Evolutionary conservation across 2,797 vertebrate species (phyloP).

Genomic region (Taeniopygia guttata): DNA sequence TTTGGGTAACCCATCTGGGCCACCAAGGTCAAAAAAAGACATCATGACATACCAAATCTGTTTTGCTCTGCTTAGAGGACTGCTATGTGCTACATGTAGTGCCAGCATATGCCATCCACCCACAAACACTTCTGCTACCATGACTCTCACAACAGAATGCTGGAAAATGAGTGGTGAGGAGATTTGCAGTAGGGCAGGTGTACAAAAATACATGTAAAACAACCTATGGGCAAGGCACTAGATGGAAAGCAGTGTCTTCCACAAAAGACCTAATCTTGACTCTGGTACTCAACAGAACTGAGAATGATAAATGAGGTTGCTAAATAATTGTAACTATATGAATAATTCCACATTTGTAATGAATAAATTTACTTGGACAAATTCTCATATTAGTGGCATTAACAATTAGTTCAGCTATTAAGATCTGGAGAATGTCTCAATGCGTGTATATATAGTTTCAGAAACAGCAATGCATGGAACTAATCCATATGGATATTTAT

Average conservation of each 20-base stretch:
- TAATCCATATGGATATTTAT: neutral
- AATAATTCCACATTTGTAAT: neutral
- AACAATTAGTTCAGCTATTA: neutral
- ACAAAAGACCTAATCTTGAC: neutral
- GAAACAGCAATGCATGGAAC: neutral
- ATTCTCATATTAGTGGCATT: neutral
- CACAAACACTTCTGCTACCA: constrained; percentile 26
- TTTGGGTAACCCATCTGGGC: constrained; percentile 6
- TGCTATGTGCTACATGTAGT: neutral
- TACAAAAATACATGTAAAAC: neutral
- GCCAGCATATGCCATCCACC: constrained; percentile 11
- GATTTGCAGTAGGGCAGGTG: neutral
- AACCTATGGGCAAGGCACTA: neutral
- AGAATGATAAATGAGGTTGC: neutral
- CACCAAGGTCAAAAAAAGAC: constrained; percentile 18
- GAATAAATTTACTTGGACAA: neutral
- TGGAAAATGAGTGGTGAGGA: neutral
- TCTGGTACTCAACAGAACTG: neutral
- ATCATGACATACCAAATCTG: neutral
- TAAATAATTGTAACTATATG: neutral
- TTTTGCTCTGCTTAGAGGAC: neutral
- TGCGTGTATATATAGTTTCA: neutral
- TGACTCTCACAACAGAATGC: constrained; percentile 14
- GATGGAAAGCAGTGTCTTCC: neutral
- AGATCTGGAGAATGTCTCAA: neutral